Evolutionary conservation across 2,797 vertebrate species (phyloP).

Genomic region (Hypotaenidia okinawae): DNA sequence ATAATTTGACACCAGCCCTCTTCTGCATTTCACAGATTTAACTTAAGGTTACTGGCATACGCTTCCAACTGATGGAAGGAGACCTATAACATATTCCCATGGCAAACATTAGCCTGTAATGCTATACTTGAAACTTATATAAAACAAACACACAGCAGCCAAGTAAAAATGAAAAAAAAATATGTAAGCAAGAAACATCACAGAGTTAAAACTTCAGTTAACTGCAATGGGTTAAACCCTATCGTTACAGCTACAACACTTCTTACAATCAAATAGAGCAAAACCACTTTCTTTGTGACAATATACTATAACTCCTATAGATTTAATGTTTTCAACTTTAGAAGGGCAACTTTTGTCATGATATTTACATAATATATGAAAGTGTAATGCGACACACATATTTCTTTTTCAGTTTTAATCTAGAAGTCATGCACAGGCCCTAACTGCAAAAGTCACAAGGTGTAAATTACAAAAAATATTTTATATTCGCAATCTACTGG

Average conservation of each 20-base stretch:
- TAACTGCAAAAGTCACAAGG: neutral
- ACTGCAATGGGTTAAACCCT: neutral
- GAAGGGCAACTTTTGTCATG: neutral
- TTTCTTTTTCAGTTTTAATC: neutral
- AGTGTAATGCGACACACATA: neutral
- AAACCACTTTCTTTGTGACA: neutral
- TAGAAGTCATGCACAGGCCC: neutral
- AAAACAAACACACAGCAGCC: neutral
- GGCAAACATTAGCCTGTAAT: neutral
- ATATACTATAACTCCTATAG: fast-evolving
- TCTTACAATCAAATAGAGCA: neutral
- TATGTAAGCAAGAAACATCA: neutral
- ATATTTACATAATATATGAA: neutral
- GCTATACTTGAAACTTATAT: neutral
- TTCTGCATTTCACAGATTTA: neutral
- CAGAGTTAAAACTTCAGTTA: neutral
- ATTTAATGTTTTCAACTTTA: neutral
- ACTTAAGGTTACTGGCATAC: neutral
- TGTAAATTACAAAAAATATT: neutral
- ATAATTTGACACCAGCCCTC: neutral
- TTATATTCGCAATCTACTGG: neutral
- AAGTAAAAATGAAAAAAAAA: neutral
- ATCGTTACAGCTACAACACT: fast-evolving
- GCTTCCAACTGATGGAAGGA: neutral
- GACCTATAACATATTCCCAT: neutral